Evolutionary conservation across 2,113 vertebrate species (phyloP).

Genomic region (Ctenodactylus gundi): DNA sequence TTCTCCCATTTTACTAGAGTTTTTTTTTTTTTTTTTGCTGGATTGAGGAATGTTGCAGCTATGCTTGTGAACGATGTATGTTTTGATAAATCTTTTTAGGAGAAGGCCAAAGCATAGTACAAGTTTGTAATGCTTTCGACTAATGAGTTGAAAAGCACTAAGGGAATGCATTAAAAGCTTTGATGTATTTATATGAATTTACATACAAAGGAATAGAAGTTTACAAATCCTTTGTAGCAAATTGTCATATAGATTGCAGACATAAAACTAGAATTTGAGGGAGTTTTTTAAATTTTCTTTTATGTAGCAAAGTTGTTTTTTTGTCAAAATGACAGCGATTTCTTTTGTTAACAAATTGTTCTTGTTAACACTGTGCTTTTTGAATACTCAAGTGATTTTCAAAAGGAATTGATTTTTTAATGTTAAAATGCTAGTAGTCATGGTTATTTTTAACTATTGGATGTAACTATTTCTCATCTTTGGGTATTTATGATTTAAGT

Average conservation of each 20-base stretch:
- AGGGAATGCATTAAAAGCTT: not conserved
- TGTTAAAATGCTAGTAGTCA: not conserved
- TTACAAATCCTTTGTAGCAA: not conserved
- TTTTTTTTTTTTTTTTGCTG: not conserved
- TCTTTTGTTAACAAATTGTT: slow-evolving; percentile 16
- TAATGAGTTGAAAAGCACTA: not conserved
- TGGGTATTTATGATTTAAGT: not conserved
- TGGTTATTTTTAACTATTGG: slow-evolving; percentile 7
- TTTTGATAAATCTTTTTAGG: not conserved
- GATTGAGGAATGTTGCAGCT: not conserved
- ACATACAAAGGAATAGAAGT: not conserved
- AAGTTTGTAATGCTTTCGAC: not conserved
- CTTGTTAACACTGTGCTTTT: slow-evolving; percentile 8
- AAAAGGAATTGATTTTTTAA: not conserved
- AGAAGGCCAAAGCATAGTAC: not conserved
- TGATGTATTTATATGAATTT: not conserved
- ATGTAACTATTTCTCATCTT: not conserved
- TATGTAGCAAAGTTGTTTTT: not conserved
- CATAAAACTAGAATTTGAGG: not conserved
- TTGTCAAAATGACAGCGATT: not conserved
- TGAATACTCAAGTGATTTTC: not conserved
- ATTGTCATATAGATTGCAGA: not conserved
- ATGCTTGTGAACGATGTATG: not conserved
- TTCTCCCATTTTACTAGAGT: not conserved
- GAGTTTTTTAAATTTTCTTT: not conserved